Percentiles rank a stretch among this genome's conserved stretches.
These are phyloP conservation scores for Glaucomys volans DNA, from an alignment of 2,113 vertebrate genomes.

Conservation along the genomic window DNA sequence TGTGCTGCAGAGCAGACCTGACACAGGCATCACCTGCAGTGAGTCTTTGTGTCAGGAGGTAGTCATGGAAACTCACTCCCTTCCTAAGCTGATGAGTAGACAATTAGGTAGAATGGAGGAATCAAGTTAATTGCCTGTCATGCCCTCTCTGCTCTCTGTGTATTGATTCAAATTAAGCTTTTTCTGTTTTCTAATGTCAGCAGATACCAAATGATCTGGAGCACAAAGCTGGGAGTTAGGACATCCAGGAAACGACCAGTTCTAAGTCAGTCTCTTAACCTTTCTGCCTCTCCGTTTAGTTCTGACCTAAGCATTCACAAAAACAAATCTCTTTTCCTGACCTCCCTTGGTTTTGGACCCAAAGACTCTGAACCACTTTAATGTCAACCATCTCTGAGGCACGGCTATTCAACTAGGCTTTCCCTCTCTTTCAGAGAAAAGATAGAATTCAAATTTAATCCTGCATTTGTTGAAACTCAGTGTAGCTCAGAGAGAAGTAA, in stretches of 20 bases:
- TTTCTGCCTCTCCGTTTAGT: slow-evolving; percentile 39
- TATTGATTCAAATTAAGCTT: slow-evolving; percentile 81
- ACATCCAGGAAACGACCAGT: slow-evolving; percentile 41
- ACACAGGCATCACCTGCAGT: slow-evolving; percentile 64
- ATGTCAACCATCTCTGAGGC: slow-evolving; percentile 22
- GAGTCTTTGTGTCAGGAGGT: slow-evolving; percentile 76
- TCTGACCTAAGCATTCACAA: slow-evolving; percentile 62
- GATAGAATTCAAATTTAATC: slow-evolving; percentile 32
- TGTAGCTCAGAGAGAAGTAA: background rate
- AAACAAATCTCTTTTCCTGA: slow-evolving; percentile 64
- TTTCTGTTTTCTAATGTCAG: slow-evolving; percentile 74
- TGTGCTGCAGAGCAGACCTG: slow-evolving; percentile 56
- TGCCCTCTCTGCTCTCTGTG: slow-evolving; percentile 73
- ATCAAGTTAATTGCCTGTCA: slow-evolving; percentile 84
- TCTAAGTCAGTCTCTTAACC: slow-evolving; percentile 14
- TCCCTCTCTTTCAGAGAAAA: background rate
- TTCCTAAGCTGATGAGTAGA: slow-evolving; percentile 72
- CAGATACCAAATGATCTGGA: slow-evolving; percentile 36
- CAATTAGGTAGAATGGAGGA: slow-evolving; percentile 78
- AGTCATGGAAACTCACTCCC: slow-evolving; percentile 82
- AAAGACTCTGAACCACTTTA: slow-evolving; percentile 6
- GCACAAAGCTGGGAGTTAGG: slow-evolving; percentile 44
- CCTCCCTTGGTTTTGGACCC: slow-evolving; percentile 36
- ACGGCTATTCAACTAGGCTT: background rate
- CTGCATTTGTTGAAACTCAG: slow-evolving; percentile 34